A percentile compares a stretch with the other conserved stretches of the same genome.
These are phyloP conservation scores for Tanypteryx hageni DNA, from an alignment of 2,888 invertebrate genomes.

Conservation along the genomic window DNA sequence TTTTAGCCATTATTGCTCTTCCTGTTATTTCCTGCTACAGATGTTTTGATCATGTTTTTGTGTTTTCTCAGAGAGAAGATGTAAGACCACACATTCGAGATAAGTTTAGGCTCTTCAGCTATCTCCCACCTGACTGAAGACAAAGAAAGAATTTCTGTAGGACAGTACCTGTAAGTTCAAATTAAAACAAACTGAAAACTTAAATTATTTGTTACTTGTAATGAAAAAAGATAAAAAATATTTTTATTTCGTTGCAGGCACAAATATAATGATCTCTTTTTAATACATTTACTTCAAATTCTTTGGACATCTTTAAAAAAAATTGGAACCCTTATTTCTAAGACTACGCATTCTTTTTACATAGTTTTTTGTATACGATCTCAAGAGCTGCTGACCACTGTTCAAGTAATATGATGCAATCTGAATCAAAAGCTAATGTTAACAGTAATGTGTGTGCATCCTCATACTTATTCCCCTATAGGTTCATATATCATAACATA, in stretches of 20 bases:
- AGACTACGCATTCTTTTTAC: background rate
- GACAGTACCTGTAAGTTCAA: slow-evolving; percentile 54
- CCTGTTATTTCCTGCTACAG: background rate
- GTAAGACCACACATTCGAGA: slow-evolving; percentile 94
- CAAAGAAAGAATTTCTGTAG: slow-evolving; percentile 8
- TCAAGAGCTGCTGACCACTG: slow-evolving; percentile 14
- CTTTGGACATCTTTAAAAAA: slow-evolving; percentile 7
- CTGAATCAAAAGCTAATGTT: slow-evolving; percentile 5
- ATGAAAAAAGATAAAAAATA: background rate
- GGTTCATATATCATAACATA: background rate
- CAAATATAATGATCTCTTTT: slow-evolving; percentile 50
- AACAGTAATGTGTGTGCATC: background rate
- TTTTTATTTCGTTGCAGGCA: slow-evolving; percentile 42
- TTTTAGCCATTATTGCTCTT: slow-evolving; percentile 38
- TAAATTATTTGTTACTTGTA: background rate
- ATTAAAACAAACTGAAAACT: background rate
- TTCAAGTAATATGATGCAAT: background rate
- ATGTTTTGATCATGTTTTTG: slow-evolving; percentile 65
- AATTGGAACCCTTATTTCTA: background rate
- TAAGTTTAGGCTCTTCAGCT: slow-evolving; percentile 92
- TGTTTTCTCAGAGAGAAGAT: slow-evolving; percentile 87
- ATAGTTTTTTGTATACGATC: background rate
- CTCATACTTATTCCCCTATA: background rate
- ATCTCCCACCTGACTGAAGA: slow-evolving; percentile 85
- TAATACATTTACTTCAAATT: background rate